phyloP scores from a whole-genome alignment of 2,797 vertebrate species.

The Salmo trutta region DNA sequence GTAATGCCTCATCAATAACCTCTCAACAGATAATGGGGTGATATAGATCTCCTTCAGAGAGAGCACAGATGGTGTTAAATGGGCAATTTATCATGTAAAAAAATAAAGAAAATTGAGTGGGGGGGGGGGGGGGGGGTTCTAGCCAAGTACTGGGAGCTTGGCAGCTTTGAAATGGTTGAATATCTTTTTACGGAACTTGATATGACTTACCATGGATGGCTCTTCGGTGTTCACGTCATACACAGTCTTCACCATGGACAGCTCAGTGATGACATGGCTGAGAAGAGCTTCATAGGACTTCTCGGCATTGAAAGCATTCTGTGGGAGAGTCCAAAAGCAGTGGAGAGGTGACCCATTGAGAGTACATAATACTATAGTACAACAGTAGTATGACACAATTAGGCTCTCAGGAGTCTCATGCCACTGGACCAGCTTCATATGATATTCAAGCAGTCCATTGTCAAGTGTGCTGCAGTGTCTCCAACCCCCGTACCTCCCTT shows the following conservation, averaged over 20 bases:
- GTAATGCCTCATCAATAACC: constrained; percentile 66
- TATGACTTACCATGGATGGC: constrained; percentile 79
- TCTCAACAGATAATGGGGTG: constrained; percentile 55
- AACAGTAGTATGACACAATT: not conserved
- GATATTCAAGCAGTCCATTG: not conserved
- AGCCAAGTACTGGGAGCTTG: not conserved
- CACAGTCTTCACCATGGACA: constrained; percentile 85
- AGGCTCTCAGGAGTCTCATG: not conserved
- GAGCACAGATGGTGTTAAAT: constrained; percentile 48
- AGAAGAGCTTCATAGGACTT: constrained; percentile 86
- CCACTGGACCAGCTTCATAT: not conserved
- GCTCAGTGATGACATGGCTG: constrained; percentile 84
- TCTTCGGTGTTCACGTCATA: constrained; percentile 83
- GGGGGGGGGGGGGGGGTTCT: not conserved
- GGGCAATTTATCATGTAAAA: constrained; percentile 48
- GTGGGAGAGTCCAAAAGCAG: constrained; percentile 44
- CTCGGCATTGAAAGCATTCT: constrained; percentile 82
- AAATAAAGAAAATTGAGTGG: constrained; percentile 1
- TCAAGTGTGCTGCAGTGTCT: not conserved
- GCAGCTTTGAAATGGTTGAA: not conserved
- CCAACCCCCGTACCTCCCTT: not conserved
- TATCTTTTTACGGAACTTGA: too few species aligned
- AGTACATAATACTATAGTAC: not conserved
- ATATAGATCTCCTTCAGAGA: constrained; percentile 49
- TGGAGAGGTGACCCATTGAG: not conserved